Evolutionary conservation across 2,113 vertebrate genomes (phyloP).

Genomic region (Platichthys flesus): DNA sequence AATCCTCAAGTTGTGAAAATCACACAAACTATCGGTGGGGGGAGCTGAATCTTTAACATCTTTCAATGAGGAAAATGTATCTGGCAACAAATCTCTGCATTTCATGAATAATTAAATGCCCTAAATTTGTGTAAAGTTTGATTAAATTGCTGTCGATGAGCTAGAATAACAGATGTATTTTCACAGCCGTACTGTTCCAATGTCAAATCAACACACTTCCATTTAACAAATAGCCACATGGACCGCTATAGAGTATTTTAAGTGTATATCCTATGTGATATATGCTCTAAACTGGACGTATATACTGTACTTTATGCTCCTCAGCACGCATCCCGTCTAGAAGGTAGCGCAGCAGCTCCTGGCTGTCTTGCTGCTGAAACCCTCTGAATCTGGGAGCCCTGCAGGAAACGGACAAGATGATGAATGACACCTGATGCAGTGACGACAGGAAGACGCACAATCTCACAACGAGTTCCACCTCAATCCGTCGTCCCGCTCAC

Average conservation of each 20-base stretch:
- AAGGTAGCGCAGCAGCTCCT: constrained; percentile 95
- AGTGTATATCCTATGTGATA: not conserved
- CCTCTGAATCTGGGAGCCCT: constrained; percentile 95
- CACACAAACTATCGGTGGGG: not conserved
- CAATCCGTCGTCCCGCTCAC: constrained; percentile 78
- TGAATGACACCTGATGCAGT: not conserved
- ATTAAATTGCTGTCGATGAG: not conserved
- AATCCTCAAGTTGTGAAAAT: constrained; percentile 5
- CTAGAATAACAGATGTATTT: not conserved
- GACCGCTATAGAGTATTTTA: not conserved
- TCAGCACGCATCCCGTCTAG: constrained; percentile 96
- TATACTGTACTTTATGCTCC: constrained; percentile 86
- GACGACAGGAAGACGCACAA: not conserved
- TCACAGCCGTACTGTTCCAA: not conserved
- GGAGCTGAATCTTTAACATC: not conserved
- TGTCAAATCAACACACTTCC: not conserved
- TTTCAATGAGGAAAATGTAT: constrained; percentile 1
- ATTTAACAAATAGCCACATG: not conserved
- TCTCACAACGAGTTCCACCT: not conserved
- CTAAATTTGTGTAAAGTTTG: not conserved
- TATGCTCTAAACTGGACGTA: constrained; percentile 2
- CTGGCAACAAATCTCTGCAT: not conserved
- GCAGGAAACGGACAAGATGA: constrained; percentile 17
- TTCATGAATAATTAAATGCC: not conserved
- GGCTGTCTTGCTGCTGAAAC: constrained; percentile 98